Base-by-base conservation (phyloP, 2,888 invertebrate species). In the Hipparchia semele region DNA sequence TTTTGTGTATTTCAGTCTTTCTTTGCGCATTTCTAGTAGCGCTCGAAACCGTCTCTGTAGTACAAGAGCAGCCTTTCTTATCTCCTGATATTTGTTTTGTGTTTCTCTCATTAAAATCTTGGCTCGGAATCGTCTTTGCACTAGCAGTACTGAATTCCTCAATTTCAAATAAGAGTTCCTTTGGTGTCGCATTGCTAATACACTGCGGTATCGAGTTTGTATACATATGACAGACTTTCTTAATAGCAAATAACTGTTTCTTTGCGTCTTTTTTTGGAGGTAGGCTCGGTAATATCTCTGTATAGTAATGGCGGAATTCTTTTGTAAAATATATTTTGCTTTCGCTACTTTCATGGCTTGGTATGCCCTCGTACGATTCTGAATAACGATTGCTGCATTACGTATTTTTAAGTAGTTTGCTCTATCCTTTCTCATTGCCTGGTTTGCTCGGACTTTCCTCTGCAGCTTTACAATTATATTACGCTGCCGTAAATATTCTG, bases 41-140 rank as follows among this genome's bases (percentile, higher is more conserved):
- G 94, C 92, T 80, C 88, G 88, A 76, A 87, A 94, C 73, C 84
- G 87, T 1, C 77, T 80, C 82, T 95, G 95, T 13, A 95, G 80
- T 0, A 45, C 33, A 68, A 78, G 76, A 46, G 77, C 75, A 6
- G 84, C 78, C 49, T 78, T 75, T 39, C 76, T 82, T 49, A 82
- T 73, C 53, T 75, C 76, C 39, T 79, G 54, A 74, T 82, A 86
- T 3, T 70, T 71, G 39, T 73, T 72, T 75, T 74, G 81, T 51
- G 71, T 71, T 45, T 73, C 68, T 56, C 79, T 84, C 87, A 85
- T 87, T 9, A 78, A 71, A 2, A 80, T 60, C 69, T 81, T 78
- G 6, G 86, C 84, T 77, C 86, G 83, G 76, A 84, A 89, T 69
- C 79, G 74, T 60, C 71, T 76, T 76, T 94, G 94, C 64, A 93